Evolutionary conservation across 2,888 invertebrate species (phyloP).

Genomic region (Agriotes lineatus): DNA sequence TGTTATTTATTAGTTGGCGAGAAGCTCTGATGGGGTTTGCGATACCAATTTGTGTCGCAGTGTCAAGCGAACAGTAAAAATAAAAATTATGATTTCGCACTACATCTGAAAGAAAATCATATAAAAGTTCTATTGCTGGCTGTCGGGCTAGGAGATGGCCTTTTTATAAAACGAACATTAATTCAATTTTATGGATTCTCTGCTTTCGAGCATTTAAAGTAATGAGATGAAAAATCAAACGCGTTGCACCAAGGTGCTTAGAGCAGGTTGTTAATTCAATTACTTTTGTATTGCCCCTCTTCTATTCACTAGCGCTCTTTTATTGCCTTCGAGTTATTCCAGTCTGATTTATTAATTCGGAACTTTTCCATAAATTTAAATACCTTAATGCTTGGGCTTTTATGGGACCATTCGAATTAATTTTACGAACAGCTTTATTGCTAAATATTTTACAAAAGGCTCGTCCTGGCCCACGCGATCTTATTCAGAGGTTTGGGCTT

Average conservation of each 20-base stretch:
- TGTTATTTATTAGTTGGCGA: no score
- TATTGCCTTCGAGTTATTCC: conserved; percentile 30
- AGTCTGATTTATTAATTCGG: conserved; percentile 36
- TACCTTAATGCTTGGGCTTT: conserved; percentile 28
- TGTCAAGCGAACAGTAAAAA: not conserved
- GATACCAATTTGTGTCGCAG: no score
- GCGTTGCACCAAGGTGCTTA: conserved; percentile 34
- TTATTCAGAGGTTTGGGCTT: not conserved
- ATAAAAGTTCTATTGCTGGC: conserved; percentile 12
- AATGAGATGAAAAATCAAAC: conserved; percentile 39
- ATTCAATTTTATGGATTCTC: conserved; percentile 37
- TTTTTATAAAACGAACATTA: conserved; percentile 31
- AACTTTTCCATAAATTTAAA: conserved; percentile 41
- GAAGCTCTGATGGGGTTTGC: no score
- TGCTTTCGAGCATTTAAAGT: conserved; percentile 26
- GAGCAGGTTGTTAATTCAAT: conserved; percentile 40
- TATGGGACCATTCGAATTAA: conserved; percentile 33
- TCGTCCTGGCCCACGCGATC: not conserved
- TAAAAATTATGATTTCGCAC: conserved; percentile 5
- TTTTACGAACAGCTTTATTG: conserved; percentile 25
- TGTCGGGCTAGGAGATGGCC: conserved; percentile 13
- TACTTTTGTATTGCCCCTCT: conserved; percentile 28
- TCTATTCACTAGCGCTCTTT: conserved; percentile 30
- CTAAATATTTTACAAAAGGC: conserved; percentile 31
- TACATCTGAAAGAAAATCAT: conserved; percentile 25